These are phyloP conservation scores for Cervus canadensis DNA, from an alignment of 2,113 vertebrate genomes.

Conservation along the genomic window DNA sequence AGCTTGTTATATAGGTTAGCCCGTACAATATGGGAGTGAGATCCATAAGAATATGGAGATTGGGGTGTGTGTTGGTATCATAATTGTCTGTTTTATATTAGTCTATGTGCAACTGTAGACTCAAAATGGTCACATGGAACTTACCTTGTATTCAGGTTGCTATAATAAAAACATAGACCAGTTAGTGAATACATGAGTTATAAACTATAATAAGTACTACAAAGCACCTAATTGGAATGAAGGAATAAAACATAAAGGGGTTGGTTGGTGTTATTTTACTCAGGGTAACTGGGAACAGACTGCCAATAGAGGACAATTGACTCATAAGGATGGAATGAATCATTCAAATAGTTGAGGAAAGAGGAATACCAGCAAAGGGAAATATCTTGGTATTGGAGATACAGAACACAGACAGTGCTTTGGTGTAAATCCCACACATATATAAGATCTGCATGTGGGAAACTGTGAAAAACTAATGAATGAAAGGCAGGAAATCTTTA, in stretches of 20 bases:
- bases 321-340: background rate
- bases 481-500: background rate
- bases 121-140: background rate
- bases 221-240: background rate
- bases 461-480: background rate
- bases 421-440: background rate
- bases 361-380: background rate
- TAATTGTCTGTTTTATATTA: background rate
- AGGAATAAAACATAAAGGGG: background rate
- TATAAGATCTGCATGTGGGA: background rate
- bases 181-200: background rate
- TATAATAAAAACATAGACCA: background rate
- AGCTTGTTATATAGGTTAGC: background rate
- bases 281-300: background rate
- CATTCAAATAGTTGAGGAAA: background rate
- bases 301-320: background rate
- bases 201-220: background rate
- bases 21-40: background rate
- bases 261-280: background rate
- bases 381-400: background rate
- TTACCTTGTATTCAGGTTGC: background rate
- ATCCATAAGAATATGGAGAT: background rate
- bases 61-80: background rate
- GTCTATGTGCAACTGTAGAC: background rate
- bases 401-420: background rate